Base-by-base conservation (phyloP, 2,113 vertebrate species). In the Aptenodytes forsteri region DNA sequence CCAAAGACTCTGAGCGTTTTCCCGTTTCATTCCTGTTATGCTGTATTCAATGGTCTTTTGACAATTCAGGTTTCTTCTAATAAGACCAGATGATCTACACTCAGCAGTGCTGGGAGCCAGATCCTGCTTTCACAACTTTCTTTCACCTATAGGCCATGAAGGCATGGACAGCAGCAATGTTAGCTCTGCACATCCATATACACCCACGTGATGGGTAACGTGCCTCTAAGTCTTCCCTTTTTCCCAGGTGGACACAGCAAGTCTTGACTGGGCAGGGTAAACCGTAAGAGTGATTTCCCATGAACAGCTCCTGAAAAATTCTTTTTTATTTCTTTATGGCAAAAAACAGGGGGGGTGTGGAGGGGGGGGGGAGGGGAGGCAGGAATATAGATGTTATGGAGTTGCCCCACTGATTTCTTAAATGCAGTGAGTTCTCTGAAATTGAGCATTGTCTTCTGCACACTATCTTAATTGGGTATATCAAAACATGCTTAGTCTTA, bases 171-270 rank as follows among this genome's bases (percentile, higher is more conserved):
- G 46, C 34, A 58, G 22, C 34, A 42, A 7, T 26, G 16, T 44
- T 18, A 44, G 16, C 21, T 58, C 20, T 78, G 15, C 30, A n/a
- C 14, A 22, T 20, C 38, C 46, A n/a, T 18, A 7, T 20, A 13
- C 36, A 34, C 11, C 7, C 11, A 38, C 0, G 0, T 44, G 19
- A 46, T 4, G 2, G 49, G 30, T 71, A n/a, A 25, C 34, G 17
- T 4, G n/a, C 38, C 36, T 65, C 26, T 56, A 19, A 56, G 17
- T 36, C 34, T n/a, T 71, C 29, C 52, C 6, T 66, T 87, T 67
- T 72, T 58, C 56, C 23, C 27, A 30, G n/a, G 23, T 52, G 11
- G 38, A 23, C 7, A 77, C 10, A 72, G 13, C 6, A 81, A 90
- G 7, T 9, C 34, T 44, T 76, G 36, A 80, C 21, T 16, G 16